Percentiles rank a stretch among this genome's conserved stretches.
Conservation (phyloP, 2,888 invertebrate species). For the Dolomedes plantarius region DNA sequence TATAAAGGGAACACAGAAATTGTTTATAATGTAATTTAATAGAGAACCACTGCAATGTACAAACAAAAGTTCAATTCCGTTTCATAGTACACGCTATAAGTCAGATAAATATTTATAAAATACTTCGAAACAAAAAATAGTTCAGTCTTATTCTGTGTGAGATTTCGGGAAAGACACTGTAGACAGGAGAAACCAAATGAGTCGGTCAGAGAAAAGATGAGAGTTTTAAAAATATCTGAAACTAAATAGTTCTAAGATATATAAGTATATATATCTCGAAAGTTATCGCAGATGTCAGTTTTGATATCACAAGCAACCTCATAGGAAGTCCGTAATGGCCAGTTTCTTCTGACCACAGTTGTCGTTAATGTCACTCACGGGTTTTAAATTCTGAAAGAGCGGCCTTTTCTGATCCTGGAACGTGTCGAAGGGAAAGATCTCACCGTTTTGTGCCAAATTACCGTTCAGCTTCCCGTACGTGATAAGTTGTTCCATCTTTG, state of each 20-base stretch:
- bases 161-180: constrained; percentile 2
- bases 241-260: not conserved
- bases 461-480: constrained; percentile 43
- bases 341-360: constrained; percentile 40
- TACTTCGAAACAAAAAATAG: constrained; percentile 36
- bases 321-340: constrained; percentile 55
- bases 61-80: constrained; percentile 1
- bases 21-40: not conserved
- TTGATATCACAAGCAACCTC: not conserved
- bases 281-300: constrained; percentile 4
- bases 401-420: constrained; percentile 18
- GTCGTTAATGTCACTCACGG: constrained; percentile 23
- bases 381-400: constrained; percentile 8
- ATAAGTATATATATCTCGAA: no score
- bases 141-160: not conserved
- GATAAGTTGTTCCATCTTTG: constrained; percentile 26
- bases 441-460: constrained; percentile 5
- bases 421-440: constrained; percentile 24
- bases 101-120: constrained; percentile 55
- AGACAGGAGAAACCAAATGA: not conserved
- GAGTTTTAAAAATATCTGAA: not conserved
- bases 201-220: not conserved
- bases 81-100: constrained; percentile 13
- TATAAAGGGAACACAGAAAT: no score
- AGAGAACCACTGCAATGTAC: constrained; percentile 25